Evolutionary conservation across 2,888 invertebrate genomes (phyloP).

Genomic region (Synanthedon formicaeformis): DNA sequence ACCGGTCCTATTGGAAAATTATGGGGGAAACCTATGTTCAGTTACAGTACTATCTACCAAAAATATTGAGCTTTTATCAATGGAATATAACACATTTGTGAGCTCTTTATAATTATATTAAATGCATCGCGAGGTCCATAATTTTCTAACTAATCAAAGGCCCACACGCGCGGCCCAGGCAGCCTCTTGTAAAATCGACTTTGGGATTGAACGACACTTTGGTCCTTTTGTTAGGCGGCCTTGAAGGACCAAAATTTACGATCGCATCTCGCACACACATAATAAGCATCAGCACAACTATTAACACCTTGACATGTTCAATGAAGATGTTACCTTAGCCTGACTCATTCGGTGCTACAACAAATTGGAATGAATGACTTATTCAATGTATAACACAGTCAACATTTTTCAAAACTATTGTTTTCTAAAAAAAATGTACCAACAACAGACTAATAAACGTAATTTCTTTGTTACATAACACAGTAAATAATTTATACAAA

Average conservation of each 20-base stretch:
- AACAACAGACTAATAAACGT: too few species aligned
- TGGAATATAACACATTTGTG: too few species aligned
- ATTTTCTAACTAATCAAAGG: slow-evolving; percentile 18
- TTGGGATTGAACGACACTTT: slow-evolving; percentile 53
- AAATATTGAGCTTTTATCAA: too few species aligned
- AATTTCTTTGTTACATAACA: too few species aligned
- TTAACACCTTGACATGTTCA: slow-evolving; percentile 56
- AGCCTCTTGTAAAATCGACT: slow-evolving; percentile 66
- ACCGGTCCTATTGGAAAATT: too few species aligned
- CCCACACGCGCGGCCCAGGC: slow-evolving; percentile 62
- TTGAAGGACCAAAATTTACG: slow-evolving; percentile 62
- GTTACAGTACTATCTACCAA: too few species aligned
- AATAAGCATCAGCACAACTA: slow-evolving; percentile 57
- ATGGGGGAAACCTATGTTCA: too few species aligned
- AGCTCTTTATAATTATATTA: neutral
- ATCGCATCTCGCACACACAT: slow-evolving; percentile 37
- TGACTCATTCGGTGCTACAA: neutral
- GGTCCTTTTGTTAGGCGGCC: slow-evolving; percentile 57
- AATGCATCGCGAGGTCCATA: slow-evolving; percentile 22
- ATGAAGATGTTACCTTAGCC: slow-evolving; percentile 40
- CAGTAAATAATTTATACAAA: too few species aligned
- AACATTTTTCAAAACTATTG: too few species aligned
- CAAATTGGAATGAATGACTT: neutral
- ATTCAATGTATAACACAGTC: neutral
- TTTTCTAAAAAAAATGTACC: too few species aligned